These are phyloP conservation scores for Cynodonichthys magdalenae DNA, from an alignment of 2,797 vertebrate genomes.

Conservation along the genomic window DNA sequence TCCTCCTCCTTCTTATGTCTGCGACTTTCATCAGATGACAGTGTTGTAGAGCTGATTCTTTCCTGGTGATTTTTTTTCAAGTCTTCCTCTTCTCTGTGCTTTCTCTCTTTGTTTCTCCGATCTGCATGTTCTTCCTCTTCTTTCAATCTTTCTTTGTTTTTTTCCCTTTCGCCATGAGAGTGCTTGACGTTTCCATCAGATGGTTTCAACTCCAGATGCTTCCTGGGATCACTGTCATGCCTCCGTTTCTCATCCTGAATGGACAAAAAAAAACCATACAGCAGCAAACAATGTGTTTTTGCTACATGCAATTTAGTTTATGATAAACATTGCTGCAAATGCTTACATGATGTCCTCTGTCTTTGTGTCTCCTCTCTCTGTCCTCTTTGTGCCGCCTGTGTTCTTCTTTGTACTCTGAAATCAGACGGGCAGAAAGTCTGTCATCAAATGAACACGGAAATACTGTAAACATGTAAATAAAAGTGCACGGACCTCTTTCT, in stretches of 20 bases:
- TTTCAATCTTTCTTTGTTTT: conserved; percentile 18
- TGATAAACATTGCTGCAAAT: neutral
- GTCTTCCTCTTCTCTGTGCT: conserved; percentile 47
- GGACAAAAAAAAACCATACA: neutral
- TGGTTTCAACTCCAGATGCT: conserved; percentile 42
- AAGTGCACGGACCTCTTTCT: conserved; percentile 52
- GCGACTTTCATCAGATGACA: conserved; percentile 28
- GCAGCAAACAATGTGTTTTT: neutral
- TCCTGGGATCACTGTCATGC: conserved; percentile 42
- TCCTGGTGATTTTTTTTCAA: conserved; percentile 50
- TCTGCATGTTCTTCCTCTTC: conserved; percentile 9
- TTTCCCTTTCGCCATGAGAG: conserved; percentile 34
- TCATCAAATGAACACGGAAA: neutral
- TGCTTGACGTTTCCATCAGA: conserved; percentile 23
- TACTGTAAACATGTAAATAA: neutral
- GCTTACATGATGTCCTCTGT: conserved; percentile 70
- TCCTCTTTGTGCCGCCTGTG: conserved; percentile 69
- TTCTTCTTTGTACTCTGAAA: conserved; percentile 69
- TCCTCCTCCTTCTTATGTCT: conserved; percentile 24
- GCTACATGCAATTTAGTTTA: neutral
- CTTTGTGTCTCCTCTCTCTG: conserved; percentile 70
- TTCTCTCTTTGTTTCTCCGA: conserved; percentile 20
- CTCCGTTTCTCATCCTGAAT: conserved; percentile 73
- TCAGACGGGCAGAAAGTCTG: conserved; percentile 14
- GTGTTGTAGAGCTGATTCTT: conserved; percentile 32